Base-by-base conservation (phyloP, 37 sponge, comb jelly and placozoan species). In the Cladorhizidae sp. region DNA sequence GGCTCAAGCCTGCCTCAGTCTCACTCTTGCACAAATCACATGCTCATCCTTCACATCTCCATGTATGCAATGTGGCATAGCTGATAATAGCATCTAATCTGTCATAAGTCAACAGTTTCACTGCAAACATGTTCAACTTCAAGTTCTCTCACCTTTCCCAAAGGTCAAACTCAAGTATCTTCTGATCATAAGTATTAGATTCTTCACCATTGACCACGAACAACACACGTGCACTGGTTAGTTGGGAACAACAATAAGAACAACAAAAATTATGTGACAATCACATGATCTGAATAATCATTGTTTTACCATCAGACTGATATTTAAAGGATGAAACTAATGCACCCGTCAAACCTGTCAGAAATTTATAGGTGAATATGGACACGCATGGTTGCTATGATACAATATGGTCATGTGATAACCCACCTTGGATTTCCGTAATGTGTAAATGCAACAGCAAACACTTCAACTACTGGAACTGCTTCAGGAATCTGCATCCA, bases 151-250 rank as follows among this genome's bases (percentile, higher is more conserved):
- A 88, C 89, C 52, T 74, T 31, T 58, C 37, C 84, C 84, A 83
- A n/a, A 90, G 69, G 9, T 76, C 51, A 59, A 79, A 67, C 28
- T 90, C 90, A 12, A 90, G 0, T 33, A 25, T 15, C 45, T 79
- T 77, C 55, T 81, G 82, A 38, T 85, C 91, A 70, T 77, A 85
- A 2, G 76, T 51, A 50, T 90, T 90, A 0, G 17, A 5, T 28
- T 84, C 85, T n/a, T 57, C 56, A 0, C 49, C 41, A 38, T 0
- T 0, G 9, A 85, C 51, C 23, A 85, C 91, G 51, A 85, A 77
- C 18, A 90, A 67, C 9, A 85, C 67, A 36, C 9, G 58, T 26
- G 86, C 63, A 8, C 90, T 90, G 72, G 9, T 45, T 12, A 12
- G 49, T 45, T 5, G 49, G 0, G 40, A 25, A 56, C 21, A 45